Evolutionary conservation across 2,113 vertebrate genomes (phyloP), one percentile per base, ranked within the genome.

Genomic region (Echinops telfairi): DNA sequence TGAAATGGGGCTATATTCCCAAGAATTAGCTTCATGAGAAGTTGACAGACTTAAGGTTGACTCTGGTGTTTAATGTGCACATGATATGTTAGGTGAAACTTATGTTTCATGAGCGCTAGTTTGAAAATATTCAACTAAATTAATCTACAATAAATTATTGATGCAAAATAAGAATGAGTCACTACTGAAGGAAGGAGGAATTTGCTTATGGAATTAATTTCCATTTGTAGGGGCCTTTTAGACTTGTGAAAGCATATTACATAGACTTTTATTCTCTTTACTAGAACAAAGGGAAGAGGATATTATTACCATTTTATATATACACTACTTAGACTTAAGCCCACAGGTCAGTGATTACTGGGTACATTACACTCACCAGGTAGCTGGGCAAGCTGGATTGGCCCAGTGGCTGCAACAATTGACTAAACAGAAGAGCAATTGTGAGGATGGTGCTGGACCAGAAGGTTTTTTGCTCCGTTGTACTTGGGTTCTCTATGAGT

Each of bases 131-230:
- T 31, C 60, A 89, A 20, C 17, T 29, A 25, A 36, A 73, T 31
- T 84, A 81, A 93, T 73, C 81, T 38, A 40, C 43, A 36, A 66
- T 71, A 81, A 70, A 80, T 58, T 36, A 66, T 36, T 57, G 25
- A 53, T 60, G 81, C 27, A 17, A 89, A 53, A 40, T 27, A 36
- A 36, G 82, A 22, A 4, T 43, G 66, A 58, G 23, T n/a, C 82
- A 66, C 22, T 68, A 9, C 36, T 47, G 20, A 76, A 89, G 19
- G 25, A 7, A 79, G 27, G 62, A 33, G 57, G 75, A 25, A 53
- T 71, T 75, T 85, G 6, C 29, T 76, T 3, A 36, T 19, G 40
- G 43, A 29, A 23, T 27, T 60, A 38, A 6, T 33, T n/a, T 76
- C 10, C 20, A 27, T 78, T 90, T 86, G 31, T 43, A 40, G 29